Evolutionary conservation across 2,113 vertebrate genomes (phyloP).

Genomic region (Phylloscopus trochiloides): DNA sequence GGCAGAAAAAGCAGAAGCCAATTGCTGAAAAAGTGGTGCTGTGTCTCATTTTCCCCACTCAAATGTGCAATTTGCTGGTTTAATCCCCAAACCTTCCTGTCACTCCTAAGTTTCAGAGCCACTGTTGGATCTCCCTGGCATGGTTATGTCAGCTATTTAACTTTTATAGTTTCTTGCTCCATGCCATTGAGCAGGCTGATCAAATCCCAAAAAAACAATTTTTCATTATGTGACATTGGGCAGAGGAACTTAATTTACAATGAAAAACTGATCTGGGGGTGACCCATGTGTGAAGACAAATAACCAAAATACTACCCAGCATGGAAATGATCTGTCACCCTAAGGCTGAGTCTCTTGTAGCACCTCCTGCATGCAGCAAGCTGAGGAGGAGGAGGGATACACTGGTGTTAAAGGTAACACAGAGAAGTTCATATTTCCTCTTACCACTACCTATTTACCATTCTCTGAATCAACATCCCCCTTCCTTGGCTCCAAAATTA

Average conservation of each 20-base stretch:
- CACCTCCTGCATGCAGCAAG: not conserved
- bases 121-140: not conserved
- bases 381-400: not conserved
- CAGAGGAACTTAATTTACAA: not conserved
- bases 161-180: not conserved
- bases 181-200: not conserved
- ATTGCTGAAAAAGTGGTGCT: not conserved
- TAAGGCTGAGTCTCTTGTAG: not conserved
- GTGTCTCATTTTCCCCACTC: not conserved
- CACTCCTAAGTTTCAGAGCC: not conserved
- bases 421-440: not conserved
- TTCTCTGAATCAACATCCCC: slow-evolving; percentile 50
- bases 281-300: not conserved
- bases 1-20: not conserved
- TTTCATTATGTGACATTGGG: not conserved
- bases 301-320: not conserved
- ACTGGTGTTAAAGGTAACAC: not conserved
- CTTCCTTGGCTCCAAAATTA: slow-evolving; percentile 47
- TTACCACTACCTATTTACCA: slow-evolving; percentile 33
- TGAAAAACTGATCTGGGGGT: not conserved
- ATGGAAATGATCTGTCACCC: not conserved
- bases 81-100: not conserved
- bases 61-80: not conserved
- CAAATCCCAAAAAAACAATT: not conserved
- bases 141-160: not conserved